Conservation (phyloP, 2,797 vertebrate species). For the Pangasius larnaudii region DNA sequence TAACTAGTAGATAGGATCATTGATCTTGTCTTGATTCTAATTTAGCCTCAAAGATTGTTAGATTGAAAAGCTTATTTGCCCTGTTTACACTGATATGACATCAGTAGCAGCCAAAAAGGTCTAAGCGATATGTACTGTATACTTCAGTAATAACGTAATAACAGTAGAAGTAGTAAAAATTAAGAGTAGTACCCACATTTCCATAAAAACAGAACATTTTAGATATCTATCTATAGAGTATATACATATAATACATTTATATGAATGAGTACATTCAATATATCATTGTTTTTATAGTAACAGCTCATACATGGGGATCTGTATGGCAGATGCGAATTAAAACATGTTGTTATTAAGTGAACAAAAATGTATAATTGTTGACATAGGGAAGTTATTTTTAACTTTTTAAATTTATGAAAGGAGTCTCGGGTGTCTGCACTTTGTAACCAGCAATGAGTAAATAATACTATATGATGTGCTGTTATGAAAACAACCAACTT, state of each 20-base stretch:
- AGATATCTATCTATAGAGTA: background rate
- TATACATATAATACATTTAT: background rate
- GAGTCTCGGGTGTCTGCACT: background rate
- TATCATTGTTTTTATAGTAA: background rate
- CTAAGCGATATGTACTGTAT: background rate
- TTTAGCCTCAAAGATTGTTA: conserved; percentile 42
- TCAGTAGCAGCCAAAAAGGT: background rate
- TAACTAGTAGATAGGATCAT: conserved; percentile 11
- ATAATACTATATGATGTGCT: background rate
- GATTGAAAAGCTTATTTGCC: background rate
- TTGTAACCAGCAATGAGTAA: background rate
- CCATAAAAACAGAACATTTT: background rate
- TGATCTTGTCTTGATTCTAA: conserved; percentile 34
- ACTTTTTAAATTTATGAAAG: background rate
- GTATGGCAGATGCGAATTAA: background rate
- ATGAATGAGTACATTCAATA: background rate
- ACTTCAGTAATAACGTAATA: background rate
- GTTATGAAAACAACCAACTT: background rate
- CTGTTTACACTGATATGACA: background rate
- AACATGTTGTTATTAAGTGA: background rate
- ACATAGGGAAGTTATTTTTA: background rate
- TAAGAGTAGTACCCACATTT: background rate
- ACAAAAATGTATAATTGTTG: background rate
- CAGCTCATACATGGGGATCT: background rate
- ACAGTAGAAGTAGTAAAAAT: background rate